Conservation (phyloP, 2,888 invertebrate genomes). For the Drosophila borealis region DNA sequence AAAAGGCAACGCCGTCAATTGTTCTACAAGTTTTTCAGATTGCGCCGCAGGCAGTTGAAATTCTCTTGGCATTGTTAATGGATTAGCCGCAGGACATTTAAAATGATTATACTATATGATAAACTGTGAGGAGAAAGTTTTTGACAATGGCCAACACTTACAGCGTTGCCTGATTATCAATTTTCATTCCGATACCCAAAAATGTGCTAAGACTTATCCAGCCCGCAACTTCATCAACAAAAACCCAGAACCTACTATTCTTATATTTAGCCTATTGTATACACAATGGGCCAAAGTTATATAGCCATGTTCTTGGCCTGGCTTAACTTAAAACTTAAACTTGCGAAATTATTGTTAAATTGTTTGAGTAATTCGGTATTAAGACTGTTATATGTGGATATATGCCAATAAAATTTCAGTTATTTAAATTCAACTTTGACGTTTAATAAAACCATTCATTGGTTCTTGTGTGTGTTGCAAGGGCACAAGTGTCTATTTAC, state of each 20-base stretch:
- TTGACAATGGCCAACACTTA: constrained; percentile 9
- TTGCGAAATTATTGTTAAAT: background rate
- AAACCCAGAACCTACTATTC: background rate
- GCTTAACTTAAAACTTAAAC: background rate
- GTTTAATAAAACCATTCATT: background rate
- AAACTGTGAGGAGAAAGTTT: constrained; percentile 22
- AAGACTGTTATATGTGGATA: background rate
- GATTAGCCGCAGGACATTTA: constrained; percentile 41
- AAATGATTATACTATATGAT: constrained; percentile 35
- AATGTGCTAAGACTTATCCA: constrained; percentile 1
- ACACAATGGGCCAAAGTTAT: background rate
- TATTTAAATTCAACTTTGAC: background rate
- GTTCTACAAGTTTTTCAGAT: constrained; percentile 37
- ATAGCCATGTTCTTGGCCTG: background rate
- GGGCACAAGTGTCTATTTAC: background rate
- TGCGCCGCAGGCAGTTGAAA: constrained; percentile 20
- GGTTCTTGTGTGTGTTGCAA: background rate
- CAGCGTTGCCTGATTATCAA: constrained; percentile 15
- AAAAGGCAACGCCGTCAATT: constrained; percentile 10
- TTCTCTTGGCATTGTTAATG: constrained; percentile 37
- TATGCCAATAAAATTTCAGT: background rate
- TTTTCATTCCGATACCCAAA: constrained; percentile 1
- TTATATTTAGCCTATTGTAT: background rate
- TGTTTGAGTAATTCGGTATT: background rate
- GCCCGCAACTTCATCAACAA: background rate